Base-by-base conservation (phyloP, 2,113 vertebrate species). In the Seriola aureovittata region DNA sequence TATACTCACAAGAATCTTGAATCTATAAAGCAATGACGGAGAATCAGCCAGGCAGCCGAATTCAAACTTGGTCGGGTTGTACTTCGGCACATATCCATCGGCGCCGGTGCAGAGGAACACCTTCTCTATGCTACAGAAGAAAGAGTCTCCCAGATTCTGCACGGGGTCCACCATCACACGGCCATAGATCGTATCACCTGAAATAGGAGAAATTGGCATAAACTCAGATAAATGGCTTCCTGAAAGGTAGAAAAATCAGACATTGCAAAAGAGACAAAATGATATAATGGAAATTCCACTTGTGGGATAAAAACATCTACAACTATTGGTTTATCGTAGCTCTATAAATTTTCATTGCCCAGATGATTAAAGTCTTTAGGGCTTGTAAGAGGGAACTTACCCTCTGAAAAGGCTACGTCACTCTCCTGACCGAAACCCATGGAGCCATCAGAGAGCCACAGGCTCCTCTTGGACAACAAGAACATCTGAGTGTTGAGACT, bases 81-180 rank as follows among this genome's bases (percentile, higher is more conserved):
- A 99, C 90, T 99, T 99, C 55, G 98, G 98, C 5, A 99, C 96
- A 0, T 99, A 99, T 84, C 98, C 98, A 59, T 98, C 97, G 1
- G 97, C 95, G 12, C 98, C 98, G 0, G 97, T 97, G 93, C 98
- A 99, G 3, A 99, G 95, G 90, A 96, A 99, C 68, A 99, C 98
- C 81, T 99, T 98, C 93, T 99, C 97, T 4, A 99, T 98, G 91
- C 94, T 97, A 79, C 98, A 99, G 94, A 95, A 94, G 92, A 99
- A 99, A n/a, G 97, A 97, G 76, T 97, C 96, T 3, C 98, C 97
- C 21, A 99, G 91, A 84, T 99, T 98, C 93, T 99, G 98, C 75
- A 99, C 98, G 0, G 97, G 98, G 88, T 99, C 97, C 81, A 99
- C 97, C 97, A 98, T 98, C 84, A 99, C 97, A 4, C 97, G 97